These are phyloP conservation scores for Meandrina meandrites DNA, from an alignment of 92 coral and sea anemone genomes.

Conservation along the genomic window DNA sequence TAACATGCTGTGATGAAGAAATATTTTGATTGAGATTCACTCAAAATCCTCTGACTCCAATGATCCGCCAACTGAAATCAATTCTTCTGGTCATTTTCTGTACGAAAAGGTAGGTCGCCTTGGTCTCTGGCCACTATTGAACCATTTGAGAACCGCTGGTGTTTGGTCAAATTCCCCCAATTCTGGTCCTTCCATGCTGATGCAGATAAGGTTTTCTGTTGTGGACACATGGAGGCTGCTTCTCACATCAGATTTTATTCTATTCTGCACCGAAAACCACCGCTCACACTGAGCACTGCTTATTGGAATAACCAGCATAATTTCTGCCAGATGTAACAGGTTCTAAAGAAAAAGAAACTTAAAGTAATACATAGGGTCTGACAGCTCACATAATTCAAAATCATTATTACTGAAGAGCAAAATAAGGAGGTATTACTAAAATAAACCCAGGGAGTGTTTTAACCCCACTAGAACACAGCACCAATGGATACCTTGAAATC, in stretches of 20 bases:
- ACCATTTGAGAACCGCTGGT: slow-evolving; percentile 39
- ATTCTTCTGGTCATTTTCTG: slow-evolving; percentile 49
- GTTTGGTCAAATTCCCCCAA: slow-evolving; percentile 48
- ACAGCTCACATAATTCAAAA: too few relatives aligned
- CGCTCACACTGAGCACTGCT: slow-evolving; percentile 68
- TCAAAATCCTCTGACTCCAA: slow-evolving; percentile 30
- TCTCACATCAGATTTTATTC: slow-evolving; percentile 62
- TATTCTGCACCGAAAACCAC: slow-evolving; percentile 60
- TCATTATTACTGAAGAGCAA: slow-evolving; percentile 13
- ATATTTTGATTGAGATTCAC: not conserved
- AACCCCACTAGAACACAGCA: not conserved
- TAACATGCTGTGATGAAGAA: too few relatives aligned
- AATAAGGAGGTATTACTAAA: not conserved
- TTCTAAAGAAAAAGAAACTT: slow-evolving; percentile 37
- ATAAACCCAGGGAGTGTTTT: slow-evolving; percentile 12
- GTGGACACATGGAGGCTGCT: slow-evolving; percentile 48
- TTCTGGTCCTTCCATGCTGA: slow-evolving; percentile 53
- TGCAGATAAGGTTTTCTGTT: slow-evolving; percentile 49
- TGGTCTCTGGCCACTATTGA: slow-evolving; percentile 42
- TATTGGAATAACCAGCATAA: slow-evolving; percentile 59
- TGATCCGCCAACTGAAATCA: slow-evolving; percentile 25
- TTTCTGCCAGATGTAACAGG: slow-evolving; percentile 58
- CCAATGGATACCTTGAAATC: slow-evolving; percentile 42
- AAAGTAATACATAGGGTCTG: too few relatives aligned
- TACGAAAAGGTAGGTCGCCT: slow-evolving; percentile 38